Percentiles rank a stretch among this genome's conserved stretches.
These are phyloP conservation scores for Drosophila insularis DNA, from an alignment of 1,140 invertebrate genomes.

Conservation along the genomic window DNA sequence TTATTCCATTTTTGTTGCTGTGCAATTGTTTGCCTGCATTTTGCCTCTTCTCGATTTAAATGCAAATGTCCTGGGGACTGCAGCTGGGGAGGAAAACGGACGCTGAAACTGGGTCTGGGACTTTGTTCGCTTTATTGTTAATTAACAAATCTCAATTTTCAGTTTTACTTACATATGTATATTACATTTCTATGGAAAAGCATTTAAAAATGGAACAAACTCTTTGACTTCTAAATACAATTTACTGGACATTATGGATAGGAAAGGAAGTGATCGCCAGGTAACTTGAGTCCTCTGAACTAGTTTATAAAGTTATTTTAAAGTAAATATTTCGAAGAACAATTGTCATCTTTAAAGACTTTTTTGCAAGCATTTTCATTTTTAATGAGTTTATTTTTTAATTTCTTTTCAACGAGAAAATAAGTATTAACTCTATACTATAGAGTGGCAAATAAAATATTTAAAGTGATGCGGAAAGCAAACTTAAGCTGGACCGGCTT, in stretches of 20 bases:
- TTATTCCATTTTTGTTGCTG: slow-evolving; percentile 14
- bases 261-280: no score
- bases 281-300: no score
- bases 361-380: slow-evolving; percentile 1
- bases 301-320: no score
- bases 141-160: slow-evolving; percentile 74
- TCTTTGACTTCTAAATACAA: no score
- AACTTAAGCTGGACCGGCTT: slow-evolving; percentile 34
- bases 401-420: slow-evolving; percentile 1
- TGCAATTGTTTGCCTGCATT: slow-evolving; percentile 34
- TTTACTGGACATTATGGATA: no score
- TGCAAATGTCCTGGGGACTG: slow-evolving; percentile 59
- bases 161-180: slow-evolving; percentile 42
- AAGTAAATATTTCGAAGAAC: no score
- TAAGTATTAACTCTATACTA: background rate
- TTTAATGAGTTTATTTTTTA: background rate
- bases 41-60: slow-evolving; percentile 71
- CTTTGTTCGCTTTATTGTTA: slow-evolving; percentile 69
- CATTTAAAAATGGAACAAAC: no score
- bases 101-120: slow-evolving; percentile 12
- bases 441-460: slow-evolving; percentile 41
- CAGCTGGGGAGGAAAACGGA: slow-evolving; percentile 17
- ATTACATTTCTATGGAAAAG: background rate
- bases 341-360: background rate
- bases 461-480: slow-evolving; percentile 29